Percentiles rank a stretch among this genome's conserved stretches.
These are phyloP conservation scores for Quadroppia sp. DNA, from an alignment of 2,888 invertebrate genomes.

Conservation along the genomic window DNA sequence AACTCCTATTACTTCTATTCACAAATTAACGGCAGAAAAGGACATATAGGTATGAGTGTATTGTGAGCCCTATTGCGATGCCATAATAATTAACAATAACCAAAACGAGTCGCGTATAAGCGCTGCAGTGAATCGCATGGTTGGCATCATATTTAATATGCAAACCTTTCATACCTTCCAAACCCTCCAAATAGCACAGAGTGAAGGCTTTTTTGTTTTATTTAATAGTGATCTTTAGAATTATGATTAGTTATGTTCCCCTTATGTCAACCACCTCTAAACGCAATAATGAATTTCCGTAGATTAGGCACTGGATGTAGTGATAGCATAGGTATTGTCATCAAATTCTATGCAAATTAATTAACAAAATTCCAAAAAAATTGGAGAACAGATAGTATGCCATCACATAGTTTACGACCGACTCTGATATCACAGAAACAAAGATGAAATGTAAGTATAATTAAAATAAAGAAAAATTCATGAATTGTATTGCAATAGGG, in stretches of 20 bases:
- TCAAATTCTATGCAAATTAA: background rate
- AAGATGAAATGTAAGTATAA: constrained; percentile 14
- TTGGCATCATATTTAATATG: constrained; percentile 15
- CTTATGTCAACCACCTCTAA: constrained; percentile 32
- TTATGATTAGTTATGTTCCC: constrained; percentile 36
- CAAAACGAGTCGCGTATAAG: constrained; percentile 30
- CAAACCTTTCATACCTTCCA: constrained; percentile 1
- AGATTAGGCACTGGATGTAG: background rate
- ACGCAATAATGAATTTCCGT: constrained; percentile 31
- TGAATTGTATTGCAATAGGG: background rate
- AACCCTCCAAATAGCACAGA: constrained; percentile 26
- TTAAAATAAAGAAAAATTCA: background rate
- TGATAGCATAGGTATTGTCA: background rate
- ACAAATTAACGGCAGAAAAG: constrained; percentile 27
- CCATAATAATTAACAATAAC: constrained; percentile 35
- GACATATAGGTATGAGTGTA: background rate
- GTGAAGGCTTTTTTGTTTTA: constrained; percentile 28
- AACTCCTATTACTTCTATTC: constrained; percentile 29
- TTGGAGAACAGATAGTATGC: background rate
- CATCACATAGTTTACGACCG: constrained; percentile 2
- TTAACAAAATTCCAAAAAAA: background rate
- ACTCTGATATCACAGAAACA: background rate
- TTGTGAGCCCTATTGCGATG: constrained; percentile 12
- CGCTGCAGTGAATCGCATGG: constrained; percentile 24
- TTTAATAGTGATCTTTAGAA: constrained; percentile 36